Conservation (phyloP, 2,113 vertebrate species). For the Psittacula cyanocephala region DNA sequence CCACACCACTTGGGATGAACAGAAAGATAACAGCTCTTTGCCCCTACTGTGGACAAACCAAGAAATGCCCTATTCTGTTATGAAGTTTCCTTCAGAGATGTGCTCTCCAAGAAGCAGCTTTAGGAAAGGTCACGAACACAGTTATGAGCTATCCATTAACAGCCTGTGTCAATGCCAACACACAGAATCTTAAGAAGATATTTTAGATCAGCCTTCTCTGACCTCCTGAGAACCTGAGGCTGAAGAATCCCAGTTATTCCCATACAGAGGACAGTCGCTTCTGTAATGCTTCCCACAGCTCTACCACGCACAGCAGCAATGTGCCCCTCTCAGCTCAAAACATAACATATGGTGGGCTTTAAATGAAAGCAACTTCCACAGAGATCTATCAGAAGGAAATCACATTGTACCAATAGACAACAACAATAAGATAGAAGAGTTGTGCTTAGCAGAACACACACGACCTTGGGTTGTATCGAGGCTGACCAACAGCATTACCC, state of each 20-base stretch:
- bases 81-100: not conserved
- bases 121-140: not conserved
- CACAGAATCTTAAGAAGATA: not conserved
- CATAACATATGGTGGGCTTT: accelerated
- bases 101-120: not conserved
- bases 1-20: not conserved
- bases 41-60: accelerated
- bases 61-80: not conserved
- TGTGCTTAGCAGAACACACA: not conserved
- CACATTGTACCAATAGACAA: not conserved
- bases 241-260: not conserved
- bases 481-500: not conserved
- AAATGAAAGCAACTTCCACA: not conserved
- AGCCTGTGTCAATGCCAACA: not conserved
- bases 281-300: not conserved
- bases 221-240: not conserved
- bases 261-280: not conserved
- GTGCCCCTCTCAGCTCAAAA: not conserved
- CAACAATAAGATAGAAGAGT: not conserved
- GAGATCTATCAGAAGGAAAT: not conserved
- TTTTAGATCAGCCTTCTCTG: not conserved
- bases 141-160: not conserved
- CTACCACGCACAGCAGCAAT: accelerated
- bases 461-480: not conserved
- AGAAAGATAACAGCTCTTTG: not conserved